A percentile compares a stretch with the other conserved stretches of the same genome.
phyloP scores from a whole-genome alignment of 2,113 vertebrate genomes.

The Mixornis gularis region DNA sequence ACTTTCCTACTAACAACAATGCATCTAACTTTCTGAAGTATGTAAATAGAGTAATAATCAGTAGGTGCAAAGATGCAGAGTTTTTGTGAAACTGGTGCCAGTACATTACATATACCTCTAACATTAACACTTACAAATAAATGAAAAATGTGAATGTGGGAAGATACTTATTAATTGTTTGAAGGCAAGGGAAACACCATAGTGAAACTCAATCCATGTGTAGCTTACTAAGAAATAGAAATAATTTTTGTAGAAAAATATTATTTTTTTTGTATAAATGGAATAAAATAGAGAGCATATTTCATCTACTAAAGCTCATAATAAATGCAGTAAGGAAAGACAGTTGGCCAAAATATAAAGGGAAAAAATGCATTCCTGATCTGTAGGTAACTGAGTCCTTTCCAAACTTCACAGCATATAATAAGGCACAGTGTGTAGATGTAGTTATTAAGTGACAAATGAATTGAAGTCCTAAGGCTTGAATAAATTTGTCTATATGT shows the following conservation, averaged over 20 bases:
- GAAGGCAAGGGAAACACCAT: not conserved
- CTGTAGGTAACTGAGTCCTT: not conserved
- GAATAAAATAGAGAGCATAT: not conserved
- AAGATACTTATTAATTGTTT: not conserved
- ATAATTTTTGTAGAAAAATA: not conserved
- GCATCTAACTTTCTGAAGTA: not conserved
- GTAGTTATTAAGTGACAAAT: not conserved
- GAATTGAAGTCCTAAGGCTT: not conserved
- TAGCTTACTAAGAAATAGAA: not conserved
- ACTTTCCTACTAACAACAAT: not conserved
- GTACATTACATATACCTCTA: not conserved
- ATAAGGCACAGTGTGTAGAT: not conserved
- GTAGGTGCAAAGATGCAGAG: rapidly evolving
- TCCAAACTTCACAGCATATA: not conserved
- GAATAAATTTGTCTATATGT: not conserved
- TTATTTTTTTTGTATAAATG: not conserved
- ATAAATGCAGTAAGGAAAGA: not conserved
- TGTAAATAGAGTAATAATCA: not conserved
- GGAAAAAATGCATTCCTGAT: not conserved
- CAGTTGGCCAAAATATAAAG: not conserved
- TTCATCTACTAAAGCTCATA: not conserved
- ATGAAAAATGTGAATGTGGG: not conserved
- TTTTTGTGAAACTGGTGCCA: not conserved
- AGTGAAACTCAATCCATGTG: not conserved
- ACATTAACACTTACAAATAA: not conserved